Base-by-base conservation (phyloP, 2,113 vertebrate species). In the Chelonoidis abingdonii region DNA sequence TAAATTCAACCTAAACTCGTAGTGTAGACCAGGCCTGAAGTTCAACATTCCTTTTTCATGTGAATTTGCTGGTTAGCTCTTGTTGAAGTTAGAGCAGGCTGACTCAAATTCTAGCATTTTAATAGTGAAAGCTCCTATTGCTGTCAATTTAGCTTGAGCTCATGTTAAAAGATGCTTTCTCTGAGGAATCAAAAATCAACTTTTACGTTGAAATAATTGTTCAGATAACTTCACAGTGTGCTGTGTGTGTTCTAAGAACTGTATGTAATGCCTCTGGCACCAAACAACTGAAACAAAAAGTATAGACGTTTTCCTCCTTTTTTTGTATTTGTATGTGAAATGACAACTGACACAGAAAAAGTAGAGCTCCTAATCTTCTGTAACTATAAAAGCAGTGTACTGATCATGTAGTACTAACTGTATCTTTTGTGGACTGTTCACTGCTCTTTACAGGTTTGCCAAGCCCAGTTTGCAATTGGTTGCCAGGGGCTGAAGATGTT, bases 401-500 rank as follows among this genome's bases (percentile, higher is more conserved):
- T 95, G 91, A 91, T 96, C 93, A 94, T 93, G n/a, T 86, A 86
- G 90, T 89, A 86, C 90, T 96, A 84, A 94, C 92, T 86, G 50
- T 90, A 57, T 92, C 89, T 97, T 96, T 93, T 92, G 94, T 95
- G 84, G 87, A 62, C 93, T 94, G 80, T 96, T 97, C 91, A 97
- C 84, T 83, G 94, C 87, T 92, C 95, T 98, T 97, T 97, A 94
- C 88, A 83, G 94, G 94, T 89, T 88, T 95, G 95, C 94, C 93
- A 97, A 96, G 92, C 91, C 86, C 78, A 86, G 82, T 94, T 93
- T 93, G 90, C 93, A 93, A 84, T 22, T 88, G 88, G 95, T 97
- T 97, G 97, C 98, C 97, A 97, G 96, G 97, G 90, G 82, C 94
- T 97, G 89, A 93, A 96, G 97, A 96, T 95, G 94, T 96, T 97